phyloP scores from a whole-genome alignment of 2,888 invertebrate genomes.

The Lamproptera curius region DNA sequence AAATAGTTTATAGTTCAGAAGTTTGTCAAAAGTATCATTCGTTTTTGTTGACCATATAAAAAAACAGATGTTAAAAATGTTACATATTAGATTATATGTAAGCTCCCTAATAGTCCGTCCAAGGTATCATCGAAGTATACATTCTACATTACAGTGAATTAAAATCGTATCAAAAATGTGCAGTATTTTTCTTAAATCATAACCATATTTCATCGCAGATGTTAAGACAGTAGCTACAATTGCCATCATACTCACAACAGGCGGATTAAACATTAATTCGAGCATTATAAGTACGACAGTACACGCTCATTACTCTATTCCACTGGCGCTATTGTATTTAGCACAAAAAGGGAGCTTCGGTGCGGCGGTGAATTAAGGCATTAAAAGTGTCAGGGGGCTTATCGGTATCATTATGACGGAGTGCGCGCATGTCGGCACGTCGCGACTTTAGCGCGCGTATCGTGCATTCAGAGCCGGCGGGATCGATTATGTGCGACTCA shows the following conservation, averaged over 20 bases:
- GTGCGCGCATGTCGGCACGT: background rate
- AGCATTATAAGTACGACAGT: background rate
- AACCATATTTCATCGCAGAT: too few relatives aligned
- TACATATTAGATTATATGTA: too few relatives aligned
- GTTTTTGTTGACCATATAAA: too few relatives aligned
- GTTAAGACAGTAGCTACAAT: background rate
- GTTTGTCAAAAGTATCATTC: too few relatives aligned
- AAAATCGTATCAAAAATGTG: too few relatives aligned
- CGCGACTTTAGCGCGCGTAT: background rate
- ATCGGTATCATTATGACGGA: background rate
- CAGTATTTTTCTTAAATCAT: too few relatives aligned
- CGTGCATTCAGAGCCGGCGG: conserved; percentile 4
- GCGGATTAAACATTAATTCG: background rate
- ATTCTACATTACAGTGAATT: too few relatives aligned
- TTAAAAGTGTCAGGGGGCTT: background rate
- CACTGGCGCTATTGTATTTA: background rate
- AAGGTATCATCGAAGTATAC: too few relatives aligned
- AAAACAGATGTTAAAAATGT: too few relatives aligned
- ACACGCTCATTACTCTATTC: background rate
- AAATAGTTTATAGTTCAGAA: too few relatives aligned
- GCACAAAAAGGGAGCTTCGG: background rate
- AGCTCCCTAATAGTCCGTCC: too few relatives aligned
- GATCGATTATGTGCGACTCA: conserved; percentile 19
- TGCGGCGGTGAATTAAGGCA: background rate
- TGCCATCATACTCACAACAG: background rate